Base-by-base conservation (phyloP, 2,113 vertebrate genomes). In the Platycercus adscitus region DNA sequence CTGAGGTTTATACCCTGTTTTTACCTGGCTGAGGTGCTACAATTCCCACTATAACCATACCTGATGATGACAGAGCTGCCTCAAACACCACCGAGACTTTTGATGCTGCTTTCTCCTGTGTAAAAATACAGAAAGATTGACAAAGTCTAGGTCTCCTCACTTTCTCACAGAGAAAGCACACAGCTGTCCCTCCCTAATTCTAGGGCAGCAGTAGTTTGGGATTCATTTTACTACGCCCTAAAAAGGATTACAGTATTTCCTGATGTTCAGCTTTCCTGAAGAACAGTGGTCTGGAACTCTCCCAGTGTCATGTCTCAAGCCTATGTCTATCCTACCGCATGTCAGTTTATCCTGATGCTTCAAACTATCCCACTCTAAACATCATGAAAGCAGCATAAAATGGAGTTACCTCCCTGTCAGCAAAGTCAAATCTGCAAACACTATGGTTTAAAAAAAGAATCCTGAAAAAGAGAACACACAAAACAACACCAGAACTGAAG, bases 121-220 rank as follows among this genome's bases (percentile, higher is more conserved):
- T 63, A n/a, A 79, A 81, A 80, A 60, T 6, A 49, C 21, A 78
- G 47, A 46, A 50, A 37, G 17, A 46, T 2, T 28, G 70, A 44
- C 53, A 88, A 83, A 86, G 75, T 89, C 84, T 13, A 64, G 56
- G 63, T 47, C 50, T 77, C 25, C 75, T 50, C 61, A 26, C 88
- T 91, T 97, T 97, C 95, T 98, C 97, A 96, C 82, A 96, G 97
- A 98, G 97, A 97, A 97, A 97, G 95, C 65, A 68, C 52, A 9
- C 39, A n/a, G 69, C 75, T 87, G 35, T 11, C 79, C 58, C 24
- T 75, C 72, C 60, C 60, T 26, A 58, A 9, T 55, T 82, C 41
- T 18, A 81, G 90, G 83, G 71, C 65, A 66, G 89, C 55, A 89
- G 91, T 41, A 75, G n/a, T 29, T 47, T 81, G 58, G 88, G 83